A percentile compares a stretch with the other conserved stretches of the same genome.
Evolutionary conservation across 1,140 invertebrate species (phyloP).

Genomic region (Pseudomyrmex pallidus): DNA sequence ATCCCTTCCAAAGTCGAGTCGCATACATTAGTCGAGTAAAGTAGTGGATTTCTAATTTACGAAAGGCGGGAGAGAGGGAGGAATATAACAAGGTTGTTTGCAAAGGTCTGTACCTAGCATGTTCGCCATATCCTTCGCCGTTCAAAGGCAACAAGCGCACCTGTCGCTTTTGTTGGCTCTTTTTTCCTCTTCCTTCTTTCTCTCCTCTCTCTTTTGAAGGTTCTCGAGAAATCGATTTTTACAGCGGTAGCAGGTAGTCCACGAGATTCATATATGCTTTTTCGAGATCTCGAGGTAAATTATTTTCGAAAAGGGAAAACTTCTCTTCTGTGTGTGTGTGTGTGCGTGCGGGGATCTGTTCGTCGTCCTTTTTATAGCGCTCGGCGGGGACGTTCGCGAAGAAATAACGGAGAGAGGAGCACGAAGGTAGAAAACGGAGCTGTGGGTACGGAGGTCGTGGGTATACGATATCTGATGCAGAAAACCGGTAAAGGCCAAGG

Average conservation of each 20-base stretch:
- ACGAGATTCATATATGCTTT: background rate
- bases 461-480: slow-evolving; percentile 83
- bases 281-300: background rate
- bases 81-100: slow-evolving; percentile 3
- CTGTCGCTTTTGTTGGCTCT: slow-evolving; percentile 12
- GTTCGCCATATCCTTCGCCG: background rate
- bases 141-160: slow-evolving; percentile 2
- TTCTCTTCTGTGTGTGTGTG: too few species aligned
- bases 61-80: background rate
- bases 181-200: background rate
- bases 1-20: slow-evolving; percentile 27
- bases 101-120: background rate
- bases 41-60: background rate
- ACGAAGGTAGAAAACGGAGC: slow-evolving; percentile 30
- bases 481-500: slow-evolving; percentile 82
- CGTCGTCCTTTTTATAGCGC: slow-evolving; percentile 18
- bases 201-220: background rate
- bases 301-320: slow-evolving; percentile 12
- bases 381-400: background rate
- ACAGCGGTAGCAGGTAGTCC: slow-evolving; percentile 3
- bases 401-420: background rate
- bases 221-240: slow-evolving; percentile 22
- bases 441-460: slow-evolving; percentile 77
- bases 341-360: background rate
- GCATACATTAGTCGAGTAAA: slow-evolving; percentile 28